Percentiles rank a stretch among this genome's conserved stretches.
Evolutionary conservation across 1,140 invertebrate species (phyloP).

Genomic region (Oscheius sp.): DNA sequence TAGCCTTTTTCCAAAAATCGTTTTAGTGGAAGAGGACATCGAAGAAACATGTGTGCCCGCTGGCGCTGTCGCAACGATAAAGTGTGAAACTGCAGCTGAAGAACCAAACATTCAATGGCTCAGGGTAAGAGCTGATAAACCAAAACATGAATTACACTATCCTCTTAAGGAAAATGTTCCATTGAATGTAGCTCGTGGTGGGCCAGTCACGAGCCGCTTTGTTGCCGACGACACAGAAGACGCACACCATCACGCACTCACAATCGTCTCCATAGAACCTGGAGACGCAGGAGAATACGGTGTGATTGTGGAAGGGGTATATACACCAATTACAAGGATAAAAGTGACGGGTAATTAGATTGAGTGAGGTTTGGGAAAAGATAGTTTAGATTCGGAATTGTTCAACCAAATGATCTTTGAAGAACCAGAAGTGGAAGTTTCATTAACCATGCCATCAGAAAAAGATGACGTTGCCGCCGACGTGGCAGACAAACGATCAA

Average conservation of each 20-base stretch:
- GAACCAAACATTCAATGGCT: constrained; percentile 34
- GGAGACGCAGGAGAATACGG: constrained; percentile 46
- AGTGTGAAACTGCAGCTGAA: constrained; percentile 41
- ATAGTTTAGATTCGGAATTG: constrained; percentile 17
- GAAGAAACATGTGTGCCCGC: constrained; percentile 45
- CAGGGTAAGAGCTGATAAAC: constrained; percentile 22
- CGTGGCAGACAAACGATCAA: not conserved
- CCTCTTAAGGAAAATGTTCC: constrained; percentile 2
- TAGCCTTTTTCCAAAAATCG: no score
- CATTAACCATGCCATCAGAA: constrained; percentile 20
- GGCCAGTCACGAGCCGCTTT: constrained; percentile 13
- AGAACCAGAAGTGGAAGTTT: constrained; percentile 22
- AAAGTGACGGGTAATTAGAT: constrained; percentile 20
- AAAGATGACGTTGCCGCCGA: constrained; percentile 7
- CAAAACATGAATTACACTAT: not conserved
- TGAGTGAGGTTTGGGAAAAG: not conserved
- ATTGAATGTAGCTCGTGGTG: not conserved
- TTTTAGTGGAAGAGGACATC: constrained; percentile 36
- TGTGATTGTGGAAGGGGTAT: constrained; percentile 37
- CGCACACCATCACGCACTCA: constrained; percentile 33
- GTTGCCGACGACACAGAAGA: constrained; percentile 8
- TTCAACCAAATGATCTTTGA: constrained; percentile 28
- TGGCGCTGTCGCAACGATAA: constrained; percentile 48
- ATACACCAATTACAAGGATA: constrained; percentile 46
- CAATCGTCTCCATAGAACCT: constrained; percentile 30